Percentiles rank a stretch among this genome's conserved stretches.
Conservation (phyloP, 2,113 vertebrate species). For the Odontophorus gujanensis region DNA sequence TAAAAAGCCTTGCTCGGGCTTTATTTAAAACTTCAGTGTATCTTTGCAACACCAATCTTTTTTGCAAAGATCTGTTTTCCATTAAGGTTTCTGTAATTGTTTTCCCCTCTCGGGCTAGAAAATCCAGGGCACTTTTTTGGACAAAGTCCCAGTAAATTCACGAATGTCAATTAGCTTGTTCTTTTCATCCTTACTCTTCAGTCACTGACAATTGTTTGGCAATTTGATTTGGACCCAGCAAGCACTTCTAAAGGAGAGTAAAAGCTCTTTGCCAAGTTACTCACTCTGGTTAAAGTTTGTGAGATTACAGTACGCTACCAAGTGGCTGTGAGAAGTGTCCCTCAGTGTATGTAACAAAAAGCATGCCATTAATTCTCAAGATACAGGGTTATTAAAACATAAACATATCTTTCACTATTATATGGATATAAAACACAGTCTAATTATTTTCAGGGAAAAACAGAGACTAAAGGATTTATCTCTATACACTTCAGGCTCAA, state of each 20-base stretch:
- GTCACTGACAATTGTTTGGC: neutral
- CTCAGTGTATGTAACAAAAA: neutral
- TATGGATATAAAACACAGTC: neutral
- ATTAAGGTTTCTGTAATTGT: neutral
- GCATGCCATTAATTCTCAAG: neutral
- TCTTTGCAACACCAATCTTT: neutral
- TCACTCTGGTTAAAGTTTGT: neutral
- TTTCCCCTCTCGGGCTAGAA: neutral
- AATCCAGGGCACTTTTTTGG: neutral
- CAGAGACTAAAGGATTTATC: neutral
- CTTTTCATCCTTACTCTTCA: neutral
- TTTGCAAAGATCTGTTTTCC: neutral
- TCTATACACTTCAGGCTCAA: neutral
- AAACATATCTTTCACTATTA: neutral
- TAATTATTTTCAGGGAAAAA: neutral
- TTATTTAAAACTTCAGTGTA: neutral
- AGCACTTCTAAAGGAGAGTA: neutral
- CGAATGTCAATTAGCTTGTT: neutral
- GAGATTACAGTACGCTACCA: neutral
- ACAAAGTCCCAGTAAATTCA: neutral
- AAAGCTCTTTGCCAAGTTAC: neutral
- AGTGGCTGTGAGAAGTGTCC: neutral
- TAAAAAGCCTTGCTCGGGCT: neutral
- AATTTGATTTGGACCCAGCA: neutral
- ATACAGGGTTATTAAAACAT: neutral